A percentile compares a stretch with the other conserved stretches of the same genome.
Evolutionary conservation across 2,888 invertebrate species (phyloP).

Genomic region (Pyrocoelia pectoralis): DNA sequence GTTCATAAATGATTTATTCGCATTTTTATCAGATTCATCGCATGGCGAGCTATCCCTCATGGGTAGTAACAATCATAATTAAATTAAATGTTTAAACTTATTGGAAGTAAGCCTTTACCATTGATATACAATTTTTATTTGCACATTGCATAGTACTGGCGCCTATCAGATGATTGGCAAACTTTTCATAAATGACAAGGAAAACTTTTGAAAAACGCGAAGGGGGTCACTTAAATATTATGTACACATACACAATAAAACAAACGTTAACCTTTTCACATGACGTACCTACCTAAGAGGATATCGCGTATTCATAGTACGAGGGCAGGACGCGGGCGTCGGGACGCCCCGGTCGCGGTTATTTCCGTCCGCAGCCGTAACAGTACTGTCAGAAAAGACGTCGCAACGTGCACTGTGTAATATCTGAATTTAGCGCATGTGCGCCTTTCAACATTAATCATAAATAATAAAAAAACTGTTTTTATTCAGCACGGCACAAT

Average conservation of each 20-base stretch:
- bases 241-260: constrained; percentile 26
- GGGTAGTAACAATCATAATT: too few relatives aligned
- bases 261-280: constrained; percentile 30
- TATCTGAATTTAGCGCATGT: constrained; percentile 37
- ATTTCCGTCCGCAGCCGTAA: constrained; percentile 56
- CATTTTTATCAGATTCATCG: constrained; percentile 17
- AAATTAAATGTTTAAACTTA: too few relatives aligned
- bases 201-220: constrained; percentile 4
- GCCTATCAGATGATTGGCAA: too few relatives aligned
- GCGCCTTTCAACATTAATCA: constrained; percentile 34
- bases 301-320: constrained; percentile 39
- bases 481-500: background rate
- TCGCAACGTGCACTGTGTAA: constrained; percentile 42
- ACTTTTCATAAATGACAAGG: too few relatives aligned
- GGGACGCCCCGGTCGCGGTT: constrained; percentile 53
- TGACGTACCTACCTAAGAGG: constrained; percentile 36
- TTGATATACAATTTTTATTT: too few relatives aligned
- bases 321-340: constrained; percentile 50
- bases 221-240: constrained; percentile 18
- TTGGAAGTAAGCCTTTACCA: too few relatives aligned
- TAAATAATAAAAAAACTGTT: constrained; percentile 25
- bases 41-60: too few relatives aligned
- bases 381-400: constrained; percentile 54
- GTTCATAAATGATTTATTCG: constrained; percentile 27
- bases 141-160: too few relatives aligned